These are phyloP conservation scores for Vollenhovia emeryi DNA, from an alignment of 1,140 invertebrate species.

Conservation along the genomic window DNA sequence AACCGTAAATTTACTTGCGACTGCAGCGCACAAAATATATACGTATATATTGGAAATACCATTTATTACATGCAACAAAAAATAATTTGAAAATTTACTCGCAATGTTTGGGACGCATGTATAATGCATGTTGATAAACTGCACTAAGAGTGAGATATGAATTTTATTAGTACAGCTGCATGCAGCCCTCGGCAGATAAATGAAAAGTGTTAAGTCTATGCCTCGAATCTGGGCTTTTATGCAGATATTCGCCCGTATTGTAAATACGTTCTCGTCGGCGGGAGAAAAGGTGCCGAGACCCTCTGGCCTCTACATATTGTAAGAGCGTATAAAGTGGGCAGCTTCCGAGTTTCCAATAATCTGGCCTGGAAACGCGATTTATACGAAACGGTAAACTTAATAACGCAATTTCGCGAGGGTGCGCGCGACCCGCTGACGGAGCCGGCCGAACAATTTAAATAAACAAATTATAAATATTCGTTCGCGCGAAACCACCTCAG, in stretches of 20 bases:
- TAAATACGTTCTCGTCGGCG: slow-evolving; percentile 20
- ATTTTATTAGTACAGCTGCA: slow-evolving; percentile 15
- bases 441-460: slow-evolving; percentile 82
- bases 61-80: slow-evolving; percentile 14
- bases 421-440: slow-evolving; percentile 75
- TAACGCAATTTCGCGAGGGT: slow-evolving; percentile 81
- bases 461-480: slow-evolving; percentile 86
- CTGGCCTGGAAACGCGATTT: slow-evolving; percentile 78
- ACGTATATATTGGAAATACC: neutral
- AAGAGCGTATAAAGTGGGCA: slow-evolving; percentile 59
- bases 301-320: slow-evolving; percentile 26
- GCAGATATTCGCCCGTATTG: slow-evolving; percentile 31
- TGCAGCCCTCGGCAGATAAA: slow-evolving; percentile 1
- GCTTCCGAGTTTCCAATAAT: slow-evolving; percentile 70
- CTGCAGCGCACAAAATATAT: neutral
- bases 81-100: slow-evolving; percentile 15
- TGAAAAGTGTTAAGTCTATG: slow-evolving; percentile 42
- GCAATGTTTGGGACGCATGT: neutral
- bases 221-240: slow-evolving; percentile 17
- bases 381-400: slow-evolving; percentile 82
- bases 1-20: neutral
- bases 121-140: slow-evolving; percentile 31
- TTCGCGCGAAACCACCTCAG: slow-evolving; percentile 82
- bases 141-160: slow-evolving; percentile 4
- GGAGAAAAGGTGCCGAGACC: slow-evolving; percentile 46